phyloP scores from a whole-genome alignment of 2,888 invertebrate genomes.

The Andricus quercusramuli region DNA sequence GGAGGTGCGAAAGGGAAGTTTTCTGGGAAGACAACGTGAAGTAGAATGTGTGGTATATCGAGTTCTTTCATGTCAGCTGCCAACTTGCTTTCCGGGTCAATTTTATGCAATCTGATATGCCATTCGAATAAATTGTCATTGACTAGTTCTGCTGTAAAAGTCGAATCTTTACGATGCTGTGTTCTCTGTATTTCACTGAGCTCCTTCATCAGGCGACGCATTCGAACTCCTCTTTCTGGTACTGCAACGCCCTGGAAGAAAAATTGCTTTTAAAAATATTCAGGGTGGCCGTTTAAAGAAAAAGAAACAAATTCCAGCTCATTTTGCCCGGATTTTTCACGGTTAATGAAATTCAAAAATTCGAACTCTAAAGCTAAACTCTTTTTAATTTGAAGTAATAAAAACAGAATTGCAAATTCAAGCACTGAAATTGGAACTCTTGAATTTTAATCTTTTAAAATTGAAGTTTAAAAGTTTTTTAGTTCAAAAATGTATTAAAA shows the following conservation, averaged over 20 bases:
- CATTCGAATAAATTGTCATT: constrained; percentile 94
- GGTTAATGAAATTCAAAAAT: too few relatives aligned
- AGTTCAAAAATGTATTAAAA: too few relatives aligned
- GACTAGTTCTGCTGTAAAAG: constrained; percentile 91
- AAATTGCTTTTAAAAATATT: neutral
- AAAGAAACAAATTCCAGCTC: too few relatives aligned
- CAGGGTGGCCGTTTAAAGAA: too few relatives aligned
- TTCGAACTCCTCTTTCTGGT: constrained; percentile 83
- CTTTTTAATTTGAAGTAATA: too few relatives aligned
- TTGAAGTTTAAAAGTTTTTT: too few relatives aligned
- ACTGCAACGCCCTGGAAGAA: constrained; percentile 57
- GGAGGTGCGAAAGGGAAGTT: constrained; percentile 95
- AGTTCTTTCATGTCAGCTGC: constrained; percentile 90
- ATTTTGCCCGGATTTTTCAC: too few relatives aligned
- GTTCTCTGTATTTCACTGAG: constrained; percentile 88
- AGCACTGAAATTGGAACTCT: too few relatives aligned
- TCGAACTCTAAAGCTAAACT: too few relatives aligned
- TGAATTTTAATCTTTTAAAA: too few relatives aligned
- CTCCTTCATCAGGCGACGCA: constrained; percentile 92
- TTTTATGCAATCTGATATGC: constrained; percentile 89
- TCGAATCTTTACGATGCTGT: constrained; percentile 86
- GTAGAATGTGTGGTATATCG: constrained; percentile 86
- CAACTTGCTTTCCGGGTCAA: constrained; percentile 91
- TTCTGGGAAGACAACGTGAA: constrained; percentile 91
- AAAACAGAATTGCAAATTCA: too few relatives aligned